Conservation (phyloP, 2,888 invertebrate species). For the Saturnia japonica region DNA sequence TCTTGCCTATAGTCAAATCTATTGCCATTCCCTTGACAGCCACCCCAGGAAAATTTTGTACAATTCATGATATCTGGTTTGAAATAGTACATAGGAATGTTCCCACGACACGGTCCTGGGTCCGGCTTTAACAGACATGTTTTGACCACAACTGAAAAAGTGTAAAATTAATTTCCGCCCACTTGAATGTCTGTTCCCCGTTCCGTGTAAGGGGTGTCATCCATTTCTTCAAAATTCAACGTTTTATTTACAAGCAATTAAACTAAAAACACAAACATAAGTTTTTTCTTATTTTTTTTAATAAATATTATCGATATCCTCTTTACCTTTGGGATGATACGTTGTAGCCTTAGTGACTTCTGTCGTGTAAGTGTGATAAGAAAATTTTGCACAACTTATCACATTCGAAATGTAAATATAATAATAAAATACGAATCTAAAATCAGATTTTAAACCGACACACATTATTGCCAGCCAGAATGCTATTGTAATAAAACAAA, state of each 20-base stretch:
- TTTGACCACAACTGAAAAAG: constrained; percentile 54
- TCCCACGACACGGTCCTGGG: constrained; percentile 61
- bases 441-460: neutral
- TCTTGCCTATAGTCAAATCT: constrained; percentile 48
- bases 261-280: too few relatives aligned
- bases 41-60: constrained; percentile 61
- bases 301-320: too few relatives aligned
- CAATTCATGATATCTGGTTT: constrained; percentile 42
- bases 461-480: constrained; percentile 6
- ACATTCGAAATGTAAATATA: neutral
- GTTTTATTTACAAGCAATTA: too few relatives aligned
- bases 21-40: constrained; percentile 74
- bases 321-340: constrained; percentile 22
- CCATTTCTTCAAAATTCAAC: too few relatives aligned
- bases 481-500: constrained; percentile 24
- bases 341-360: constrained; percentile 12
- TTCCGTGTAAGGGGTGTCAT: too few relatives aligned
- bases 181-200: neutral
- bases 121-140: constrained; percentile 60
- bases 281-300: too few relatives aligned
- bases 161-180: neutral
- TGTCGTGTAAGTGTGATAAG: constrained; percentile 6
- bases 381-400: constrained; percentile 13
- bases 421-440: neutral
- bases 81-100: constrained; percentile 59